These are phyloP conservation scores for Python bivittatus DNA, from an alignment of 2,113 vertebrate genomes.

Conservation along the genomic window DNA sequence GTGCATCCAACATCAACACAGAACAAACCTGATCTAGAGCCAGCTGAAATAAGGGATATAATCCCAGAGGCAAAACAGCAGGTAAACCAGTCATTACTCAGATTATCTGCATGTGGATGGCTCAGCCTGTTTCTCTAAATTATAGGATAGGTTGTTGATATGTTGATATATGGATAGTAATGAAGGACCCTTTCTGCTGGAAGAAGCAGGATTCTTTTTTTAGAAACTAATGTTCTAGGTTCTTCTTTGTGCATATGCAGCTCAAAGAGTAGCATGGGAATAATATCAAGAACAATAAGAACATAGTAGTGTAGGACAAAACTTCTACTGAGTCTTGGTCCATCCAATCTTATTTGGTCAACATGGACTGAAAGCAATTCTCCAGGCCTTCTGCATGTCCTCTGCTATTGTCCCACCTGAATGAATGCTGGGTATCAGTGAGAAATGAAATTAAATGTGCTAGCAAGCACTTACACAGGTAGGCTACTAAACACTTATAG, in stretches of 20 bases:
- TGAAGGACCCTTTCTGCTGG: neutral
- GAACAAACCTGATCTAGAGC: neutral
- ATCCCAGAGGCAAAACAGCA: neutral
- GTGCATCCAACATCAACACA: neutral
- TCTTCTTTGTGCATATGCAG: neutral
- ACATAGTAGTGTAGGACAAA: too few relatives aligned
- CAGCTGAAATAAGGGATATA: neutral
- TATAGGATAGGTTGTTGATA: too few relatives aligned
- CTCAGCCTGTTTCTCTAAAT: neutral
- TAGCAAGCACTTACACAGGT: neutral
- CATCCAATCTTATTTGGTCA: too few relatives aligned
- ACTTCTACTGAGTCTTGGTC: too few relatives aligned
- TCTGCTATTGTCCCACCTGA: too few relatives aligned
- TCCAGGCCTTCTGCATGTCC: too few relatives aligned
- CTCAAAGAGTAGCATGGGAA: too few relatives aligned
- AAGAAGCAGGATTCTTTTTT: neutral
- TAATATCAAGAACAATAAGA: too few relatives aligned
- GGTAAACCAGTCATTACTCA: neutral
- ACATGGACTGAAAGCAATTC: too few relatives aligned
- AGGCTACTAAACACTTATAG: slow-evolving; percentile 6
- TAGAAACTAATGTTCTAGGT: too few relatives aligned
- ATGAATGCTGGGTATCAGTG: too few relatives aligned
- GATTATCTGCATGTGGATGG: neutral
- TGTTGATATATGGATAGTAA: neutral
- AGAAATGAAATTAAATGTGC: neutral